Conservation (phyloP, 2,113 vertebrate species). For the Zosterops hypoxanthus region DNA sequence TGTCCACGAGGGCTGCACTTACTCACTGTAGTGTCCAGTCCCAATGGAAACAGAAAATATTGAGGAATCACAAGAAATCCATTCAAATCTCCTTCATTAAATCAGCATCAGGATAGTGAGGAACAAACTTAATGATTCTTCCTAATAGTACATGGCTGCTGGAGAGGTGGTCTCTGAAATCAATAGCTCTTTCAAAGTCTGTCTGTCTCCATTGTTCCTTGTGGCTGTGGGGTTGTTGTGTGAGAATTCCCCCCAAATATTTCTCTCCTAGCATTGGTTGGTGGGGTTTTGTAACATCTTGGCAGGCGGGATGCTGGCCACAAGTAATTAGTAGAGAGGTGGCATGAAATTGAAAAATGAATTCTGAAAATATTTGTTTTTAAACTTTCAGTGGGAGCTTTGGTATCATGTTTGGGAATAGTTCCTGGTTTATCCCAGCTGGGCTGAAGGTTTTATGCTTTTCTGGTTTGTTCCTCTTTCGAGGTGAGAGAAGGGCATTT, state of each 20-base stretch:
- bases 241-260: neutral
- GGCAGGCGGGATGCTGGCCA: neutral
- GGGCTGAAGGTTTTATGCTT: neutral
- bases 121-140: neutral
- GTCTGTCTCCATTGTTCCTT: neutral
- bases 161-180: neutral
- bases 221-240: neutral
- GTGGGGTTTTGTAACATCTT: neutral
- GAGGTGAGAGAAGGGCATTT: neutral
- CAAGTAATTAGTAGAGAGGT: conserved; percentile 32
- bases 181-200: accelerated
- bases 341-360: conserved; percentile 45
- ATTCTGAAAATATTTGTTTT: conserved; percentile 49
- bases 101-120: neutral
- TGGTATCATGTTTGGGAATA: neutral
- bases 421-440: neutral
- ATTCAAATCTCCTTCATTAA: neutral
- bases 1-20: neutral
- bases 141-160: neutral
- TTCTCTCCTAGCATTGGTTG: neutral
- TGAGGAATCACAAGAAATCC: neutral
- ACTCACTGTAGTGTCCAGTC: neutral
- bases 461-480: neutral
- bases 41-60: neutral
- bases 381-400: neutral